These are phyloP conservation scores for Heliothis virescens DNA, from an alignment of 1,140 invertebrate species.

Conservation along the genomic window DNA sequence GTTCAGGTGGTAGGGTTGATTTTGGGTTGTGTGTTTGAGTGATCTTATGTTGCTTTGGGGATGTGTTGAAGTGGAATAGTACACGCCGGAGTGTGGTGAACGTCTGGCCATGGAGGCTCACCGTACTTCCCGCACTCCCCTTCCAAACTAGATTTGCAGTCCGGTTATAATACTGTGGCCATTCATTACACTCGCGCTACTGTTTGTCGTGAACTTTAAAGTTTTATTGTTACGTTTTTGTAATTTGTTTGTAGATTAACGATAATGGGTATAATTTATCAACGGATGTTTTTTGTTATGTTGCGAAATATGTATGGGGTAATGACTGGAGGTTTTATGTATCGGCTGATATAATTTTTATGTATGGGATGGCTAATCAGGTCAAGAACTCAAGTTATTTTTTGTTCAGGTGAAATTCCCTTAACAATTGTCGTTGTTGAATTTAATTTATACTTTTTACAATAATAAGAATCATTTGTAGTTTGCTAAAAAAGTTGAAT, in stretches of 20 bases:
- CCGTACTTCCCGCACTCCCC: conserved; percentile 84
- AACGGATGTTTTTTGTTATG: conserved; percentile 41
- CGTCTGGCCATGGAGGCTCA: conserved; percentile 84
- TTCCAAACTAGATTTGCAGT: conserved; percentile 84
- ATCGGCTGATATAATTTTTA: not conserved
- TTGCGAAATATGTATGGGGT: conserved; percentile 2
- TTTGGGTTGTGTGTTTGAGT: conserved; percentile 52
- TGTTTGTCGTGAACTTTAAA: conserved; percentile 76
- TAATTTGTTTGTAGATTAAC: conserved; percentile 55
- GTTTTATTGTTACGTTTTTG: conserved; percentile 65
- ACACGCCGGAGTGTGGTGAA: conserved; percentile 82
- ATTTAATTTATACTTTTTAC: too few relatives aligned
- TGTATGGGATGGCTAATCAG: conserved; percentile 3
- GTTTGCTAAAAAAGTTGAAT: too few relatives aligned
- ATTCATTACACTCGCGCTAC: conserved; percentile 81
- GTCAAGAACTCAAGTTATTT: not conserved
- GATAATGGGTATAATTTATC: conserved; percentile 48
- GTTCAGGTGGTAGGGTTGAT: conserved; percentile 41
- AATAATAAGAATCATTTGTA: too few relatives aligned
- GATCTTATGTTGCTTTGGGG: conserved; percentile 61
- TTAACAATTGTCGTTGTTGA: not conserved
- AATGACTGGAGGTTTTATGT: not conserved
- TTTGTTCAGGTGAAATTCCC: not conserved
- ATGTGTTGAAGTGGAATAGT: conserved; percentile 60
- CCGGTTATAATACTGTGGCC: conserved; percentile 82